Evolutionary conservation across 2,797 vertebrate genomes (phyloP), one percentile per base, ranked within the genome.

Genomic region (Euphonia xanthogaster): DNA sequence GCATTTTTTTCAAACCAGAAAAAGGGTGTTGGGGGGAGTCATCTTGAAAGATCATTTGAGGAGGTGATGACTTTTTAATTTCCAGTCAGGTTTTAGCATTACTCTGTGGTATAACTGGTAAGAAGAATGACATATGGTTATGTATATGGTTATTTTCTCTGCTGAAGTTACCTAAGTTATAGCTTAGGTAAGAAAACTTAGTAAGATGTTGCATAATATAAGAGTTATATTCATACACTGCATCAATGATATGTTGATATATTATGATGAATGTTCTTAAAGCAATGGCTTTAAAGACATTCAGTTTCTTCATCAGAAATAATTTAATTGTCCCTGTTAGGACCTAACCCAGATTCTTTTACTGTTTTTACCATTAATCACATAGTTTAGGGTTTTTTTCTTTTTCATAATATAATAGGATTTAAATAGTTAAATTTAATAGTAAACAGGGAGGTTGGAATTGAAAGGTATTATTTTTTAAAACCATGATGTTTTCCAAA

Each of bases 271-370:
- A 73, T 31, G 31, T 25, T 60, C 22, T 76, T 86, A 73, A 88
- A 70, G 7, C 17, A 72, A 35, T 62, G 4, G 31, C 35, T 85
- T 90, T 51, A 71, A 39, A 53, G 33, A 65, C 15, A 71, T 37
- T 39, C 11, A 18, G 2, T 86, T 78, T 67, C 42, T 81, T 74
- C 11, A 57, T 48, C 27, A 75, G 28, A 67, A 90, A 58, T 51
- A 80, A 44, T 79, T 85, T 44, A 63, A 21, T 77, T 71, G 23
- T 21, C 23, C 6, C 10, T 77, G 28, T 42, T 24, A 67, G 21
- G 33, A 86, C 4, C 1, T 24, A 66, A 58, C 1, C 0, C 4
- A 37, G 3, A 18, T 67, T 58, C 0, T 80, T 91, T 66, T 55
- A 33, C 35, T 78, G 9, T 4, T 93, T 90, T 62, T 78, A 53